Conservation (phyloP, 1,140 invertebrate species). For the Drosophila oshimai region DNA sequence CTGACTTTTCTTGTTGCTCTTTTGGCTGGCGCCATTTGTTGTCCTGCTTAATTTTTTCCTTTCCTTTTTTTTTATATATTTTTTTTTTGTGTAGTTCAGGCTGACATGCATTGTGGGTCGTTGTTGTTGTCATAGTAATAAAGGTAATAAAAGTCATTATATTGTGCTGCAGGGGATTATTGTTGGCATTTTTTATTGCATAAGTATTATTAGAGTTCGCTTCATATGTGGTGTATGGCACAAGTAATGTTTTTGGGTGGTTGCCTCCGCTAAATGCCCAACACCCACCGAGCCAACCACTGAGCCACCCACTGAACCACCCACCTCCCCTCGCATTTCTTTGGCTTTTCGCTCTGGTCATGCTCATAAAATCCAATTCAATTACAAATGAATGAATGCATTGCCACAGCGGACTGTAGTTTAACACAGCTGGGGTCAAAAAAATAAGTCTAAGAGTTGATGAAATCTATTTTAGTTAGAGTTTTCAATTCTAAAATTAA, state of each 20-base stretch:
- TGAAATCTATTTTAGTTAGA: no score
- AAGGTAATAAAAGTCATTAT: conserved; percentile 80
- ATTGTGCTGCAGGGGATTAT: conserved; percentile 73
- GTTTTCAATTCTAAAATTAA: no score
- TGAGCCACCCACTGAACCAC: neutral
- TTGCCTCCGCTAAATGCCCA: conserved; percentile 26
- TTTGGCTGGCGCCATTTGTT: conserved; percentile 6
- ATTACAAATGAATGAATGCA: conserved; percentile 61
- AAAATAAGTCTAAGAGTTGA: neutral
- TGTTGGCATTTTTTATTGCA: conserved; percentile 62
- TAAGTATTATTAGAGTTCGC: conserved; percentile 54
- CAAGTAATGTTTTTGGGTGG: conserved; percentile 25
- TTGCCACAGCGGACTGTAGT: conserved; percentile 3
- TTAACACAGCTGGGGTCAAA: neutral
- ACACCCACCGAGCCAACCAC: neutral
- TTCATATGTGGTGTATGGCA: neutral
- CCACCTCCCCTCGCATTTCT: neutral
- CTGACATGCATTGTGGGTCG: conserved; percentile 39
- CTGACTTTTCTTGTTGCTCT: conserved; percentile 22
- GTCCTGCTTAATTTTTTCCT: conserved; percentile 16
- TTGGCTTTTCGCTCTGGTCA: conserved; percentile 9
- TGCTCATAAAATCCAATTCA: conserved; percentile 58
- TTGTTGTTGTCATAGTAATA: conserved; percentile 66
- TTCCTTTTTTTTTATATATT: neutral
- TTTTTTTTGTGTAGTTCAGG: conserved; percentile 1